Conservation (phyloP, 1,140 invertebrate genomes). For the Mizuhopecten yessoensis region DNA sequence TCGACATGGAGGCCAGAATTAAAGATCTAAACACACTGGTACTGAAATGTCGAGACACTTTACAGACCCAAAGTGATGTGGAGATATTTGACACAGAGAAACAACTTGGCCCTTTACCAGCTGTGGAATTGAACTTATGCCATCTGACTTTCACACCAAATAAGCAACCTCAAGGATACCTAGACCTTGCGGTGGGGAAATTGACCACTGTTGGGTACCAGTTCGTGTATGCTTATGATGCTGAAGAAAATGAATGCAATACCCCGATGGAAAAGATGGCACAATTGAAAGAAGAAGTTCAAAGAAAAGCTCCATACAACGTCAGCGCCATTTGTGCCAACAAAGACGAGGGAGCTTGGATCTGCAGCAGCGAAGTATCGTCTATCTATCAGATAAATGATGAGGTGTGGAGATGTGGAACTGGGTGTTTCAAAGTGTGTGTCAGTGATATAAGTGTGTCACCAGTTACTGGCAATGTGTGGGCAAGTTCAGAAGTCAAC, state of each 20-base stretch:
- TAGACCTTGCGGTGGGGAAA: background rate
- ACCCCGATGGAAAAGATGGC: background rate
- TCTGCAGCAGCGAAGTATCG: conserved; percentile 3
- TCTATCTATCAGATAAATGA: background rate
- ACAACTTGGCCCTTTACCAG: background rate
- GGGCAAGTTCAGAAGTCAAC: background rate
- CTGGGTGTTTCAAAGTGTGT: background rate
- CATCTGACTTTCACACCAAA: background rate
- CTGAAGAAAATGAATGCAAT: background rate
- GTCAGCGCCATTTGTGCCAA: background rate
- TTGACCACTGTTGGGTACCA: background rate
- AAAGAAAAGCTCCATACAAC: background rate
- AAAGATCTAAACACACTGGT: background rate
- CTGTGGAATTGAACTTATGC: background rate
- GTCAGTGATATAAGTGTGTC: background rate
- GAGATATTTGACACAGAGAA: conserved; percentile 20
- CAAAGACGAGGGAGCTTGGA: background rate
- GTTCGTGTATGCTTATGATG: background rate
- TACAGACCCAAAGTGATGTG: background rate
- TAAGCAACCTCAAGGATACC: background rate
- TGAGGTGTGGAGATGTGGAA: background rate
- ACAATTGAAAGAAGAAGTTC: background rate
- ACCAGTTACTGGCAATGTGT: background rate
- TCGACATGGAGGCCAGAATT: background rate
- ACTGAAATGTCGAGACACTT: background rate